Evolutionary conservation across 2,113 vertebrate genomes (phyloP), one percentile per base, ranked within the genome.

Genomic region (Butastur rufipennis): DNA sequence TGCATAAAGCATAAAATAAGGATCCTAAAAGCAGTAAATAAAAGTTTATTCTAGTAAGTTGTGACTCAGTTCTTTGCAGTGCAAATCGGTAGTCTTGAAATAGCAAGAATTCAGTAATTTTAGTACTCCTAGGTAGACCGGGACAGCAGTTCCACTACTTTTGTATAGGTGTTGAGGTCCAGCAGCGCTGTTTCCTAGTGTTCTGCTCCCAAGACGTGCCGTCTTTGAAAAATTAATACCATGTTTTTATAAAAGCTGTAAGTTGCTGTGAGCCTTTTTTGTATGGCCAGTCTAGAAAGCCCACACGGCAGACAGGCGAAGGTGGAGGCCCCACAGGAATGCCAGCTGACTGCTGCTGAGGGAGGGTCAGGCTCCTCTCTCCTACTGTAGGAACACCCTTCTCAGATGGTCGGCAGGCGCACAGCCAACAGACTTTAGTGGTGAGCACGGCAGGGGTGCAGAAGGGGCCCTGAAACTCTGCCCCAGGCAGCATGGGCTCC

Each of bases 21-120:
- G 62, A 95, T 95, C 90, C 88, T 88, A 92, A 95, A 47, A 97
- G 86, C 95, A 93, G 95, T 95, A 97, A 98, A 98, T 98, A 98
- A 98, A 98, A 95, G 88, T 98, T 95, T 98, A 97, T 98, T 98
- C 97, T 98, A 97, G 88, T 98, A 97, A 65, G 20, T 63, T 65
- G 70, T 94, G 94, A 52, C 72, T 97, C 10, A 17, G 61, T 97
- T 96, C n/a, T 81, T 98, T 95, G 63, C 91, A 85, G 73, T 94
- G 43, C n/a, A 75, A 81, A 65, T 50, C 5, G 5, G 2, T 77
- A 34, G 48, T 38, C 29, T 86, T 81, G 56, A 59, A 88, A 66
- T 38, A 85, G 36, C 36, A 77, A 32, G 55, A 81, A 27, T 2
- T 91, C 3, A 23, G n/a, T 81, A 3, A n/a, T 67, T 68, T 42